Evolutionary conservation across 2,797 vertebrate genomes (phyloP), one percentile per base, ranked within the genome.

Genomic region (Dermochelys coriacea): DNA sequence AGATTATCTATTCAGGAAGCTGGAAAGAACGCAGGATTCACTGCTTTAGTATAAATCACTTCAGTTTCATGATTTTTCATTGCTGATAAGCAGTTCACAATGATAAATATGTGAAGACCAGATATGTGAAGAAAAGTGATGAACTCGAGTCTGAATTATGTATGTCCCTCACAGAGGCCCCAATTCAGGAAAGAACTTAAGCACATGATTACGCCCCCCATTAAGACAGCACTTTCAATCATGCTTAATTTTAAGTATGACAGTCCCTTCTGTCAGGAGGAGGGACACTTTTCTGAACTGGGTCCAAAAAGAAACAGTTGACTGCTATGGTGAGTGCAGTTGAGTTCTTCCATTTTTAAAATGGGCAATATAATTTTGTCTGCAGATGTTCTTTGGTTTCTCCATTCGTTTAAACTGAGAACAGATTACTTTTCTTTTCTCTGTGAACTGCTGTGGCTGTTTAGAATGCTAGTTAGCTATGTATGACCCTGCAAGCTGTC

Each of bases 381-480:
- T 80, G 23, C n/a, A 64, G 68, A 29, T 0, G 0, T 9, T 47
- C 29, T 57, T 41, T 54, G 57, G n/a, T 0, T 6, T 45, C 19
- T 74, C 21, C 0, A 1, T 55, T 82, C 54, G 5, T 90, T 82
- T 50, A 25, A 87, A 47, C 21, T 18, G 5, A 57, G 27, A 57
- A 57, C 27, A 57, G 27, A 57, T 57, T 57, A 29, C 57, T 52
- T 6, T 64, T 34, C 41, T 91, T 31, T 80, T 50, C 11, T n/a
- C 81, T 45, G 47, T 12, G 52, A 10, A 37, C 19, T 19, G 8
- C 6, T n/a, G 57, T n/a, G 2, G 71, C 12, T 45, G 71, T 75
- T 45, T 45, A 75, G 41, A 14, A 45, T 41, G 12, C n/a, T 55
- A 23, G 54, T 82, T 59, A 68, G 8, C 75, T 37, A 19, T 57